Base-by-base conservation (phyloP, 2,113 vertebrate genomes). In the Cynocephalus volans region DNA sequence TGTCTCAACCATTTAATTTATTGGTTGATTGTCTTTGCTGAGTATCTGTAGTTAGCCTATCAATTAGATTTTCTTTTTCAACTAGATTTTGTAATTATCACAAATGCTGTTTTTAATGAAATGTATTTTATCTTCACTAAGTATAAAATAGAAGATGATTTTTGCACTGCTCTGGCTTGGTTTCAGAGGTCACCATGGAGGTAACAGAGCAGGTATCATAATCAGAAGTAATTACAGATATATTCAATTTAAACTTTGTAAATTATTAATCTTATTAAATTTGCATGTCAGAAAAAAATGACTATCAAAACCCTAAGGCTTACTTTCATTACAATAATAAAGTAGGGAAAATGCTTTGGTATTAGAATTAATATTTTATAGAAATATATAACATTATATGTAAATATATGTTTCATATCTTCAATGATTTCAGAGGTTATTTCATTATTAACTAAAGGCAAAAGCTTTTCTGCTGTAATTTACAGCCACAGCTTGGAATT, bases 391-490 rank as follows among this genome's bases (percentile, higher is more conserved):
- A 50, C 8, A 48, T 67, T 86, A 48, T 15, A 62, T 62, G 14
- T 79, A 92, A 96, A 93, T 33, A 90, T 1, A 52, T 33, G 17
- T 5, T 45, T 95, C 64, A 65, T 15, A 67, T 62, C 13, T 70
- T 86, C 62, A 75, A 5, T 79, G 50, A 96, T 81, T 95, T 92
- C 45, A 75, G 52, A 93, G 52, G n/a, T 67, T 54, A 79, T 80
- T 92, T 92, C 58, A 81, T 85, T 75, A 65, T 60, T 94, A 89
- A 93, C 82, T 64, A 75, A 91, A 94, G 67, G 67, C 56, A 58
- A 67, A 85, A 80, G 14, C 8, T 75, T 89, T 92, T 81, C 65
- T 82, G 52, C 72, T 85, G 4, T 62, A 65, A 80, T 88, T 60
- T 50, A 80, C 2, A 96, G 17, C 56, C 50, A 79, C 18, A 58